Base-by-base conservation (phyloP, 2,113 vertebrate species). In the Pungitius pungitius region DNA sequence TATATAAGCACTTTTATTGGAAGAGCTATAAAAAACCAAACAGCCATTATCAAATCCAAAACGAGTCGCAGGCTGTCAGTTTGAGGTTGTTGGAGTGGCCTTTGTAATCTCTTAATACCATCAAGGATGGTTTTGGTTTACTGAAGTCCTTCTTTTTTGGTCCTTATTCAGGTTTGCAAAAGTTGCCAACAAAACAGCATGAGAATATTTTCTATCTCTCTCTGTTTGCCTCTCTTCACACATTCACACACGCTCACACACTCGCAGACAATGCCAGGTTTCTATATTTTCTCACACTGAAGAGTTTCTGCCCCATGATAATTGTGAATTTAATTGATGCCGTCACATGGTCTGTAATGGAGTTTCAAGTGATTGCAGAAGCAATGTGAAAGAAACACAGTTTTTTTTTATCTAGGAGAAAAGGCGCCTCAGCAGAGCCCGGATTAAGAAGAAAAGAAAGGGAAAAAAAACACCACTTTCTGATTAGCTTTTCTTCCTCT, bases 301-400 rank as follows among this genome's bases (percentile, higher is more conserved):
- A 83, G 75, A 69, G 65, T 90, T 64, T 78, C 76, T 73, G 75
- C 65, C 85, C 80, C 73, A 8, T 89, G 83, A 87, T 92, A 91
- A 92, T 91, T 88, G 90, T 87, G 88, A 92, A 90, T 91, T 90
- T 91, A 92, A 92, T 91, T 90, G 90, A 91, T 89, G 86, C 87
- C 87, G 91, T 91, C 90, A 91, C 88, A 91, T 84, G 85, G 80
- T 81, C 80, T 83, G 83, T 85, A 87, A 89, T 87, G 83, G 84
- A 69, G 83, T 91, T 92, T 87, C 82, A 91, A 90, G 86, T 89
- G 87, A 90, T 90, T 90, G 91, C 89, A 83, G 76, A 79, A 75
- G 74, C 81, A 84, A 79, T 63, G 77, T 80, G 76, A 84, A 69
- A 80, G 70, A 85, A 86, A 82, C 81, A 84, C 81, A 84, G 67